Percentiles rank a stretch among this genome's conserved stretches.
phyloP scores from a whole-genome alignment of 2,113 vertebrate genomes.

The Lathamus discolor region DNA sequence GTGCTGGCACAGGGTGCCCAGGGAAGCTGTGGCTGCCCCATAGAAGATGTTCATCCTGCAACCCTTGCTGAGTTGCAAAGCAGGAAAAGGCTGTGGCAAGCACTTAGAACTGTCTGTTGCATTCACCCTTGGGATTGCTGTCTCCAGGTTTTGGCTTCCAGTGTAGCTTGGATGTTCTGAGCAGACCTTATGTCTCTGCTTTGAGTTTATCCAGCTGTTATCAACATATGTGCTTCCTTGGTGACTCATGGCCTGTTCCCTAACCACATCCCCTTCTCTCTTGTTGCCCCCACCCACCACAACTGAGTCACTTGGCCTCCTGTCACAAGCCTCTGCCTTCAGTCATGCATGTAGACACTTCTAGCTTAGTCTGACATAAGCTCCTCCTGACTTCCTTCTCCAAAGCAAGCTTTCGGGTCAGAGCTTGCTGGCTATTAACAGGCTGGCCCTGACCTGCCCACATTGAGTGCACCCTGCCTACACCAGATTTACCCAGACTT shows the following conservation, averaged over 20 bases:
- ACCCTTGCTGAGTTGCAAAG: neutral
- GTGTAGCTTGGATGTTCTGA: neutral
- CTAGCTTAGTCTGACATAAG: neutral
- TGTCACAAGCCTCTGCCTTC: neutral
- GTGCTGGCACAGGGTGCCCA: neutral
- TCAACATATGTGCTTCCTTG: conserved; percentile 1
- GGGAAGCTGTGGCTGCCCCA: neutral
- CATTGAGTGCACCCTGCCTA: neutral
- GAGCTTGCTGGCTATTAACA: neutral
- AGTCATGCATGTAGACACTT: neutral
- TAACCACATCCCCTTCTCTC: conserved; percentile 48
- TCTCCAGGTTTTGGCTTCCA: neutral
- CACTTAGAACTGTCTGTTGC: neutral
- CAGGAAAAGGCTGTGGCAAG: neutral
- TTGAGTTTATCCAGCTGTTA: conserved; percentile 24
- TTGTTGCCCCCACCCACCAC: neutral
- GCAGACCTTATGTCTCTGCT: neutral
- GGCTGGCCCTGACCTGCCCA: neutral
- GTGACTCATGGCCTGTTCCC: conserved; percentile 29
- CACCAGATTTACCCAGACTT: neutral
- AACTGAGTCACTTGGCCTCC: conserved; percentile 40
- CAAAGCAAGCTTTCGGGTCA: neutral
- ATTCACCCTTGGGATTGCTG: neutral
- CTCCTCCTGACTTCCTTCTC: neutral
- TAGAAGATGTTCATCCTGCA: neutral